Evolutionary conservation across 2,888 invertebrate species (phyloP).

Genomic region (Epistrophe eligans): DNA sequence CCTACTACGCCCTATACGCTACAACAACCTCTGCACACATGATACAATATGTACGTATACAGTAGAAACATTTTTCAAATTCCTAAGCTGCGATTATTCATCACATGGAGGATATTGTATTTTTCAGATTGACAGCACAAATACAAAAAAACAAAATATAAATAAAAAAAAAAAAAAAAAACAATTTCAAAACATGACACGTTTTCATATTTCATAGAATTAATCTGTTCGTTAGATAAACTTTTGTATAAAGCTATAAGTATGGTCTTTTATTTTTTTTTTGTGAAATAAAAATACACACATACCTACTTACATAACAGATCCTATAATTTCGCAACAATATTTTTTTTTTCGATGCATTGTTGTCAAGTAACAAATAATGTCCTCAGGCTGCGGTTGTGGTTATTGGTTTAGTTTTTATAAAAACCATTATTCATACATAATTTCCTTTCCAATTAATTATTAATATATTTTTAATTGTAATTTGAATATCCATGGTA

Average conservation of each 20-base stretch:
- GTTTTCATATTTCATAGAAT: conserved; percentile 38
- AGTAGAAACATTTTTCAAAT: conserved; percentile 29
- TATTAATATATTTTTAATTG: no score
- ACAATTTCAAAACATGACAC: conserved; percentile 13
- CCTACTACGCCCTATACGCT: neutral
- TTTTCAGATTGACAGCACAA: conserved; percentile 23
- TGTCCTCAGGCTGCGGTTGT: no score
- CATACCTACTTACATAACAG: neutral
- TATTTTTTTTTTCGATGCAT: no score
- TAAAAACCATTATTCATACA: no score
- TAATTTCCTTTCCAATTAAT: no score
- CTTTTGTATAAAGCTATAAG: neutral
- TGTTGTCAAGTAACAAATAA: no score
- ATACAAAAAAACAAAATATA: neutral
- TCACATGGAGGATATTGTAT: conserved; percentile 21
- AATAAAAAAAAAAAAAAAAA: conserved; percentile 1
- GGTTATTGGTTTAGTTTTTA: no score
- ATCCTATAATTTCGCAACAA: no score
- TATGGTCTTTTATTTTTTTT: neutral
- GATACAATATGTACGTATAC: neutral
- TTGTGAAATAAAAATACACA: neutral
- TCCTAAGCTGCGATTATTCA: conserved; percentile 34
- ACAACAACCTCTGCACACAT: neutral
- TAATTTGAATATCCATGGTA: no score
- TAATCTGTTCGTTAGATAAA: conserved; percentile 41